These are phyloP conservation scores for Hycleus cichorii DNA, from an alignment of 1,140 invertebrate species.

Conservation along the genomic window DNA sequence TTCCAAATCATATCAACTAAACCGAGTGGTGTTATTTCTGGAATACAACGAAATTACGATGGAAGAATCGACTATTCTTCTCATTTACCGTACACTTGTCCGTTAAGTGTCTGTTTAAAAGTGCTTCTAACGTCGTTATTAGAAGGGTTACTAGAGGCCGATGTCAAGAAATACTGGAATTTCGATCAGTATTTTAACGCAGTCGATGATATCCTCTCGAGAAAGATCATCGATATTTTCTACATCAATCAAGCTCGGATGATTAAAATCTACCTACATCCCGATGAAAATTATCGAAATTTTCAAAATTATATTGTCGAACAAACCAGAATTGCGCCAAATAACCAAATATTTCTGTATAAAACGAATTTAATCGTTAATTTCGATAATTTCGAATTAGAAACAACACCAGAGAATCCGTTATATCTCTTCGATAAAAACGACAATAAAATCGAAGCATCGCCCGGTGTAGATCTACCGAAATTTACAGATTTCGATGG, in stretches of 20 bases:
- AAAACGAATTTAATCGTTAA: conserved; percentile 53
- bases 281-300: conserved; percentile 65
- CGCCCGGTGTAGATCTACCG: conserved; percentile 53
- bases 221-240: conserved; percentile 72
- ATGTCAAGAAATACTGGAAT: conserved; percentile 82
- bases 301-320: conserved; percentile 72
- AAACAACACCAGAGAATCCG: conserved; percentile 54
- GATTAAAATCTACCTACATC: conserved; percentile 68
- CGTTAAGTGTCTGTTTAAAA: conserved; percentile 73
- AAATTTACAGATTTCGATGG: conserved; percentile 79
- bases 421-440: conserved; percentile 78
- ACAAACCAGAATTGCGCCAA: conserved; percentile 75
- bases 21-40: conserved; percentile 89
- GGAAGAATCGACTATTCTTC: conserved; percentile 87
- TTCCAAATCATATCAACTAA: conserved; percentile 89
- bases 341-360: conserved; percentile 74
- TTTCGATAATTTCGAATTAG: conserved; percentile 66
- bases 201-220: conserved; percentile 63
- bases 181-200: conserved; percentile 91
- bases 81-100: conserved; percentile 79
- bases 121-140: conserved; percentile 81
- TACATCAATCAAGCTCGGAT: conserved; percentile 70
- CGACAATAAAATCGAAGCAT: conserved; percentile 70
- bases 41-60: conserved; percentile 82
- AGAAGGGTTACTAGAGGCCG: conserved; percentile 84